phyloP scores from a whole-genome alignment of 2,113 vertebrate genomes.

The Chauna torquata region DNA sequence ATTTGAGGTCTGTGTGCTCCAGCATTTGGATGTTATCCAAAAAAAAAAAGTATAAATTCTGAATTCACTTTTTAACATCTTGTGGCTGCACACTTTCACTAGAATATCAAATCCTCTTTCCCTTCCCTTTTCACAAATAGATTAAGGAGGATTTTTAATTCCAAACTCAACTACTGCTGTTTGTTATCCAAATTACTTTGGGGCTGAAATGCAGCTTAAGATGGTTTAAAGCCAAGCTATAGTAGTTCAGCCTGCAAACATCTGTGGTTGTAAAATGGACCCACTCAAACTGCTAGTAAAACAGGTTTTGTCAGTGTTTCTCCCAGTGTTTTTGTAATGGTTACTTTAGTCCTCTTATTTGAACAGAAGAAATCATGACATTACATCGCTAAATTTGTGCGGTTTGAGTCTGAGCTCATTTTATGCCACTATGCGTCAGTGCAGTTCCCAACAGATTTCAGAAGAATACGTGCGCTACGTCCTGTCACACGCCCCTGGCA shows the following conservation, averaged over 20 bases:
- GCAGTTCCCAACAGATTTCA: background rate
- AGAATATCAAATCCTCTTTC: background rate
- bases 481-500: background rate
- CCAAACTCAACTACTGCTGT: background rate
- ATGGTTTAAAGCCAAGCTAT: conserved; percentile 27
- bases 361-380: background rate
- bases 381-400: background rate
- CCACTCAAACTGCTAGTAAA: background rate
- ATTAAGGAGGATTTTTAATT: conserved; percentile 7
- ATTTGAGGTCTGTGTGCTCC: background rate
- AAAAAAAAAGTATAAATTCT: background rate
- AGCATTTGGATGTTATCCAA: background rate
- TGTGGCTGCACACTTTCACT: background rate
- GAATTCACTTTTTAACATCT: background rate
- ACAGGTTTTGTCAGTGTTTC: background rate
- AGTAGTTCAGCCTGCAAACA: background rate
- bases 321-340: background rate
- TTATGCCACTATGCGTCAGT: background rate
- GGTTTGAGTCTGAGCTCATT: background rate
- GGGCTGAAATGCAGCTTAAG: background rate
- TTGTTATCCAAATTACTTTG: conserved; percentile 32
- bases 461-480: background rate
- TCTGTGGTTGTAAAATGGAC: conserved; percentile 12
- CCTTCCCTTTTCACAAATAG: background rate
- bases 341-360: background rate